Percentiles rank a stretch among this genome's conserved stretches.
Conservation (phyloP, 1,140 invertebrate species). For the Saccostrea glomerata region DNA sequence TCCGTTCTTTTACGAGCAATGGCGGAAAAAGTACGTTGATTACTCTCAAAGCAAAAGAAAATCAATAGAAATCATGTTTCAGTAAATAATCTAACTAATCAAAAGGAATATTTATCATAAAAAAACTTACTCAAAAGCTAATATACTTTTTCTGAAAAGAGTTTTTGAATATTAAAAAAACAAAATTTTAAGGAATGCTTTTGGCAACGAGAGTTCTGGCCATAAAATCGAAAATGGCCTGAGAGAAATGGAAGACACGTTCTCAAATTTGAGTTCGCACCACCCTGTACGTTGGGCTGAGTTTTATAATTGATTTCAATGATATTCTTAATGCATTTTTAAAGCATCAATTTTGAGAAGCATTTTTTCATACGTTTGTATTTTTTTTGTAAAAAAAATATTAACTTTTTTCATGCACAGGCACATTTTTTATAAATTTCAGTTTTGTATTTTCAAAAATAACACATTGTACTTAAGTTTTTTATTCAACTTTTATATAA, state of each 20-base stretch:
- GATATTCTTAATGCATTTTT: neutral
- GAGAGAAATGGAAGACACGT: slow-evolving; percentile 66
- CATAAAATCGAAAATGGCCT: slow-evolving; percentile 65
- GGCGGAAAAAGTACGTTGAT: slow-evolving; percentile 65
- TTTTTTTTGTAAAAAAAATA: too few species aligned
- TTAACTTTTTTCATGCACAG: too few species aligned
- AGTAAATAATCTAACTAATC: neutral
- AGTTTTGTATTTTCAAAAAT: too few species aligned
- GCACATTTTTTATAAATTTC: too few species aligned
- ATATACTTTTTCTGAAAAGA: neutral
- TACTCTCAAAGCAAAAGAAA: slow-evolving; percentile 42
- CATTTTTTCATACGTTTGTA: too few species aligned
- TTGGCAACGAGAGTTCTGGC: slow-evolving; percentile 41
- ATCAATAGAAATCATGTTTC: neutral
- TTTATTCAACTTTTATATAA: too few species aligned
- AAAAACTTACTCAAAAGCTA: neutral
- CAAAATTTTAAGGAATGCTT: neutral
- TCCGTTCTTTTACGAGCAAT: slow-evolving; percentile 75
- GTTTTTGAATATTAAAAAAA: neutral
- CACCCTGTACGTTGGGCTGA: slow-evolving; percentile 51
- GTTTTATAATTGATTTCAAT: neutral
- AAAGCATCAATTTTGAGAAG: too few species aligned
- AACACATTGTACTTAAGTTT: too few species aligned
- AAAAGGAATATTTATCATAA: neutral
- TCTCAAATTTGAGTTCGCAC: slow-evolving; percentile 52